Percentiles rank a stretch among this genome's conserved stretches.
Evolutionary conservation across 2,888 invertebrate genomes (phyloP).

Genomic region (Cerastis leucographa): DNA sequence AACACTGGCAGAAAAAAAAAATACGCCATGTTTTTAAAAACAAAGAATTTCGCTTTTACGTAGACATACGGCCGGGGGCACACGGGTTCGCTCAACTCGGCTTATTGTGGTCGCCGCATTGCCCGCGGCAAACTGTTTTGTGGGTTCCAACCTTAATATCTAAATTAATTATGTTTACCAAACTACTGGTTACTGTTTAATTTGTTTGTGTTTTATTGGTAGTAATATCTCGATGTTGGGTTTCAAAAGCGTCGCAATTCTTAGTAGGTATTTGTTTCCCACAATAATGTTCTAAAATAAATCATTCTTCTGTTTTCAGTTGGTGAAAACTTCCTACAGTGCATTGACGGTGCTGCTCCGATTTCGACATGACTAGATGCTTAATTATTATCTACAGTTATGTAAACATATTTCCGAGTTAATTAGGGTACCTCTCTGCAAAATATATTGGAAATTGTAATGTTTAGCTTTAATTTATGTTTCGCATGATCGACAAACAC

Average conservation of each 20-base stretch:
- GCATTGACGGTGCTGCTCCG: constrained; percentile 84
- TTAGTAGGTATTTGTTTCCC: neutral
- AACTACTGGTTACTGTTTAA: constrained; percentile 36
- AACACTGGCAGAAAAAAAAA: constrained; percentile 1
- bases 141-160: constrained; percentile 40
- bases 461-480: neutral
- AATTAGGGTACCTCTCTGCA: neutral
- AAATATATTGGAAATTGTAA: neutral
- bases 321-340: constrained; percentile 86
- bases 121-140: constrained; percentile 41
- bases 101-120: constrained; percentile 31
- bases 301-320: constrained; percentile 76
- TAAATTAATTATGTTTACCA: constrained; percentile 52
- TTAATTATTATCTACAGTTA: neutral
- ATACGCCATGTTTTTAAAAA: constrained; percentile 16
- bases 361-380: constrained; percentile 66
- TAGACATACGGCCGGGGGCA: constrained; percentile 13
- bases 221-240: neutral
- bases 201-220: constrained; percentile 28
- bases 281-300: neutral
- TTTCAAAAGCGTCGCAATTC: neutral
- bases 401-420: neutral
- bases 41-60: constrained; percentile 16
- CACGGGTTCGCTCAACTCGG: neutral
- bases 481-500: neutral